Base-by-base conservation (phyloP, 2,113 vertebrate species). In the Channa maculata region DNA sequence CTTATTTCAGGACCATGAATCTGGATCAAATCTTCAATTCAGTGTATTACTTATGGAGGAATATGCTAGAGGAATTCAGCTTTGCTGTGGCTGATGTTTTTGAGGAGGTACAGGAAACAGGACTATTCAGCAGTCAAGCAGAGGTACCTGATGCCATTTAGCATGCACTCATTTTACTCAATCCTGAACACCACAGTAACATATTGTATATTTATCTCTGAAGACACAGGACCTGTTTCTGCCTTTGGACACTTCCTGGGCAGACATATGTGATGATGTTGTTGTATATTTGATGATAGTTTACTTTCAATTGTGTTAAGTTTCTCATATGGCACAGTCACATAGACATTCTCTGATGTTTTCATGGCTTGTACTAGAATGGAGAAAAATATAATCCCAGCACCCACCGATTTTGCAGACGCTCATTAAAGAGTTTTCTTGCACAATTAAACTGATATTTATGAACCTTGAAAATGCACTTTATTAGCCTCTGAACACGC, bases 41-140 rank as follows among this genome's bases (percentile, higher is more conserved):
- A 4, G 85, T 96, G 68, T 89, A 90, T 84, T 93, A 95, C 76
- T 94, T 96, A 70, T 94, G 95, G 13, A 92, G 81, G 66, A 94
- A 91, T 0, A 11, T 95, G 73, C 88, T 95, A 2, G 89, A 93
- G 70, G 93, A 91, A 4, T 71, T 96, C 71, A 91, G 92, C 5
- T 85, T 94, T 50, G 86, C 86, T 6, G 78, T 95, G 77, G 83
- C 82, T 0, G 87, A 94, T 0, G 86, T 65, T 0, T 90, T 95
- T 54, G 89, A 87, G 11, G 91, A 88, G 43, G 83, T 89, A 38
- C 80, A 84, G 61, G 81, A 86, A 51, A 81, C 55, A 89, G 72
- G 79, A 89, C 33, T 69, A 73, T 43, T 3, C 87, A 88, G 68
- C 87, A 86, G 66, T 77, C 70, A 46, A 80, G 86, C 50, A 57